phyloP scores from a whole-genome alignment of 2,797 vertebrate genomes.

The Melanotaenia parkinsoni region DNA sequence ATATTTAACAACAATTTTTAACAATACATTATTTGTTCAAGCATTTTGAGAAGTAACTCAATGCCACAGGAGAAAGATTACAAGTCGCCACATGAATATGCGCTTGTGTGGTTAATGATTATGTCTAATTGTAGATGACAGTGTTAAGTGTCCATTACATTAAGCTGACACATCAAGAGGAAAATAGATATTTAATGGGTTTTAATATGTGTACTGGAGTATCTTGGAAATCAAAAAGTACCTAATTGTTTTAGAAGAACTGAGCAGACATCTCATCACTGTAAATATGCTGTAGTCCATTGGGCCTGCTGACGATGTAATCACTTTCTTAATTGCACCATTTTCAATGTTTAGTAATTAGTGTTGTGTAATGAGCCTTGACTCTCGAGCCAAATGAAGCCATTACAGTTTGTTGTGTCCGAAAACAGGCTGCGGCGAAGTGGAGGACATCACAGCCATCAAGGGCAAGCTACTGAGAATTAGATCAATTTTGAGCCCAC shows the following conservation, averaged over 20 bases:
- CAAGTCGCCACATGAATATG: conserved; percentile 1
- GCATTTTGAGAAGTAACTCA: background rate
- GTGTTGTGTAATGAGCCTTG: conserved; percentile 74
- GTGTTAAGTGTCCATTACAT: conserved; percentile 57
- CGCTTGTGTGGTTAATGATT: conserved; percentile 33
- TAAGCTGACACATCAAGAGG: conserved; percentile 50
- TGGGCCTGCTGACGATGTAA: conserved; percentile 77
- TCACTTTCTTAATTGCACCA: conserved; percentile 79
- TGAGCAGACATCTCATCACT: conserved; percentile 49
- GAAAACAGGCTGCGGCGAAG: conserved; percentile 54
- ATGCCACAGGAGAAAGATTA: background rate
- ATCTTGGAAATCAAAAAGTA: conserved; percentile 60
- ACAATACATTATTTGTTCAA: background rate
- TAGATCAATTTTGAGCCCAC: conserved; percentile 32
- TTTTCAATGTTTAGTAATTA: conserved; percentile 84
- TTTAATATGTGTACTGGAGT: conserved; percentile 41
- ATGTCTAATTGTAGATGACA: conserved; percentile 49
- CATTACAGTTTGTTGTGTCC: conserved; percentile 63
- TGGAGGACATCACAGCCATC: conserved; percentile 57
- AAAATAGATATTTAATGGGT: conserved; percentile 71
- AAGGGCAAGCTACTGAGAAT: conserved; percentile 51
- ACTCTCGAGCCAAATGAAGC: conserved; percentile 75
- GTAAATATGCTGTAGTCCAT: conserved; percentile 76
- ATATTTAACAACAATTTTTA: background rate
- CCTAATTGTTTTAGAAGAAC: conserved; percentile 72